A percentile compares a stretch with the other conserved stretches of the same genome.
Evolutionary conservation across 1,140 invertebrate genomes (phyloP).

Genomic region (Maniola jurtina): DNA sequence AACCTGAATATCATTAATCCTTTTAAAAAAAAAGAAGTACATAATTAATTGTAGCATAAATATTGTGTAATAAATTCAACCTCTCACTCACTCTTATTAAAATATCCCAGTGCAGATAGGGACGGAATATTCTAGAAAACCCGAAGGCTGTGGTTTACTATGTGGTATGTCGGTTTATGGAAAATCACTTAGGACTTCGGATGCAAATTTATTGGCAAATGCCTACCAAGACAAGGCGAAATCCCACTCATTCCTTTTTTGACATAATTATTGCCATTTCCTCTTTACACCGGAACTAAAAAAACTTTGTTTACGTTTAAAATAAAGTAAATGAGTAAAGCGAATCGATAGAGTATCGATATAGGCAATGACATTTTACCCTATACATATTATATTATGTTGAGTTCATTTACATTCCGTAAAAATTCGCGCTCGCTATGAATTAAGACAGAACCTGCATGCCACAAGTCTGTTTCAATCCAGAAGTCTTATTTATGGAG

Average conservation of each 20-base stretch:
- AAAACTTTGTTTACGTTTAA: background rate
- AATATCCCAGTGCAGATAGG: background rate
- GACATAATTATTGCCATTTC: background rate
- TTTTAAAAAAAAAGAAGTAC: too few species aligned
- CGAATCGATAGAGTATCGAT: too few species aligned
- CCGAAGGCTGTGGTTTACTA: constrained; percentile 20
- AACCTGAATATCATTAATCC: too few species aligned
- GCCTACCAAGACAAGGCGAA: background rate
- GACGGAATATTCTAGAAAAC: constrained; percentile 11
- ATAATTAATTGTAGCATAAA: too few species aligned
- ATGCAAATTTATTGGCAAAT: constrained; percentile 13
- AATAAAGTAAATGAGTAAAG: background rate
- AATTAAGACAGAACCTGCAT: too few species aligned
- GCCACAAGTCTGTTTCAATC: too few species aligned
- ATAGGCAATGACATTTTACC: too few species aligned
- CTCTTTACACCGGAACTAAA: constrained; percentile 1
- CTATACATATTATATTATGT: too few species aligned
- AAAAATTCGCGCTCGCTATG: too few species aligned
- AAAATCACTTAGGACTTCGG: constrained; percentile 11
- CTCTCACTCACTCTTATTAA: background rate
- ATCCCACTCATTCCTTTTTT: constrained; percentile 10
- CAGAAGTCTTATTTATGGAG: too few species aligned
- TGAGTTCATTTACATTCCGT: too few species aligned
- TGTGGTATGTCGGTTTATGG: constrained; percentile 14
- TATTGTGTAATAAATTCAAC: background rate